These are phyloP conservation scores for Chroicocephalus ridibundus DNA, from an alignment of 2,113 vertebrate genomes.

Conservation along the genomic window DNA sequence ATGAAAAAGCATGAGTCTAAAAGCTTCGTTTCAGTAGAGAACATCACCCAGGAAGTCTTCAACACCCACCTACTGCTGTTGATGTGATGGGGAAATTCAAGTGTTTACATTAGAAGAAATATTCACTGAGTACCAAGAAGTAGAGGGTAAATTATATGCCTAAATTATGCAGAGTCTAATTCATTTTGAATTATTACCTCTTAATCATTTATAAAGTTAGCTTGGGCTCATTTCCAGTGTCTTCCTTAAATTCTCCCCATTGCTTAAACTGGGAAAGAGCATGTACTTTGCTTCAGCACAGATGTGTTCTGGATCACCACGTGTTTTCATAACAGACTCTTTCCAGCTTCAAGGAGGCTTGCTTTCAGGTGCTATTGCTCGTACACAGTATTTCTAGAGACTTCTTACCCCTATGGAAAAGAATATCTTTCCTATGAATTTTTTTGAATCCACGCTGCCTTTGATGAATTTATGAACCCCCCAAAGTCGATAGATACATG, in stretches of 20 bases:
- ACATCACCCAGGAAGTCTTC: neutral
- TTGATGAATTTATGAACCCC: neutral
- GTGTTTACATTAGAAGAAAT: neutral
- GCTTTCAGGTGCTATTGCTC: neutral
- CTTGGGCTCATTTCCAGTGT: neutral
- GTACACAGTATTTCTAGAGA: neutral
- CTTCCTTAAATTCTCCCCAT: neutral
- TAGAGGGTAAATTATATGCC: neutral
- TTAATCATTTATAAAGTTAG: neutral
- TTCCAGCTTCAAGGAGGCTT: neutral
- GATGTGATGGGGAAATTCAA: neutral
- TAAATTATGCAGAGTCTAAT: neutral
- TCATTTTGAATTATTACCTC: neutral
- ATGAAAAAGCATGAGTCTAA: neutral
- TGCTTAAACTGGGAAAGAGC: neutral
- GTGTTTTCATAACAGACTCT: neutral
- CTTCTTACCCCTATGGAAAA: neutral
- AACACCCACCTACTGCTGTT: neutral
- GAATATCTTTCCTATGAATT: neutral
- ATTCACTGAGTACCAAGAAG: neutral
- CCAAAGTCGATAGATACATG: rapidly evolving
- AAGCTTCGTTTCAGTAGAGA: neutral
- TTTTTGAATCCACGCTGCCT: neutral
- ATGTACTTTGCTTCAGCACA: neutral
- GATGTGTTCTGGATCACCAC: neutral